Evolutionary conservation across 2,888 invertebrate genomes (phyloP).

Genomic region (Druceiella hillmani): DNA sequence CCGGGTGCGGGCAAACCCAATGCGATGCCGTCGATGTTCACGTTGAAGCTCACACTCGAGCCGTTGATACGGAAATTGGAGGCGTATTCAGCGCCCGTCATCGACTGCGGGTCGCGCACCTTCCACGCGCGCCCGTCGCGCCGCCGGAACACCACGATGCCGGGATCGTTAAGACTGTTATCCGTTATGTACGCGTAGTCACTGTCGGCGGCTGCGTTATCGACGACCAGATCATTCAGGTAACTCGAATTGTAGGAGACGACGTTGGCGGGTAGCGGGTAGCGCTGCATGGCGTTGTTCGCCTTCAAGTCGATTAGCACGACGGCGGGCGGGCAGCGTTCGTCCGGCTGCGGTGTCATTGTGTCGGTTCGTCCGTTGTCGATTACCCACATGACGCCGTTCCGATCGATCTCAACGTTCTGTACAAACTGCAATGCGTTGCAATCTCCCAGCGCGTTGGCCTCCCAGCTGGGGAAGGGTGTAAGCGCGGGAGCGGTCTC

Average conservation of each 20-base stretch:
- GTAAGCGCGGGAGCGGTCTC: slow-evolving; percentile 54
- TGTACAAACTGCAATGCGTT: slow-evolving; percentile 67
- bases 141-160: slow-evolving; percentile 65
- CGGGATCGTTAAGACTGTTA: slow-evolving; percentile 61
- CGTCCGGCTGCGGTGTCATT: slow-evolving; percentile 46
- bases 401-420: slow-evolving; percentile 66
- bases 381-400: slow-evolving; percentile 63
- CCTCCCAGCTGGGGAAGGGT: slow-evolving; percentile 68
- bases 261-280: slow-evolving; percentile 56
- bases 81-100: slow-evolving; percentile 57
- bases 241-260: slow-evolving; percentile 54
- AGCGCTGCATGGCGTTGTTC: slow-evolving; percentile 51
- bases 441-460: slow-evolving; percentile 63
- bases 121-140: slow-evolving; percentile 65
- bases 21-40: slow-evolving; percentile 67
- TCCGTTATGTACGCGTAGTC: slow-evolving; percentile 69
- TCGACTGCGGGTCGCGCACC: slow-evolving; percentile 57
- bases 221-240: slow-evolving; percentile 68
- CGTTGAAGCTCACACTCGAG: slow-evolving; percentile 50
- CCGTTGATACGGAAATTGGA: slow-evolving; percentile 56
- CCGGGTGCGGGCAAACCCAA: slow-evolving; percentile 54
- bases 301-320: slow-evolving; percentile 61
- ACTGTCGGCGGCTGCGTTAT: slow-evolving; percentile 60
- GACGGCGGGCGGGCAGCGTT: slow-evolving; percentile 62
- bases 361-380: slow-evolving; percentile 64